Evolutionary conservation across 2,797 vertebrate species (phyloP).

Genomic region (Eulemur rubriventer): DNA sequence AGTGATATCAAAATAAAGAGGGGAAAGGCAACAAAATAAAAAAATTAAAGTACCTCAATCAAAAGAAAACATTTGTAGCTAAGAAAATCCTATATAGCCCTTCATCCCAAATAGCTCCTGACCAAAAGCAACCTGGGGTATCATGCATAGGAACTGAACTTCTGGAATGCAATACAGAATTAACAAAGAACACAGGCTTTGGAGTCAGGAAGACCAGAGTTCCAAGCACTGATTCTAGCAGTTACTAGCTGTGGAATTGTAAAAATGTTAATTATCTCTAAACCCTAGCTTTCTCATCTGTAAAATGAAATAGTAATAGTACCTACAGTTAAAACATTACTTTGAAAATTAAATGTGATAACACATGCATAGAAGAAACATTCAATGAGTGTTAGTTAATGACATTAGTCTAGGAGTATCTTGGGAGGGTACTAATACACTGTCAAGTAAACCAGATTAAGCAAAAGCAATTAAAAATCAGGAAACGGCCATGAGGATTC

Average conservation of each 20-base stretch:
- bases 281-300: conserved; percentile 36
- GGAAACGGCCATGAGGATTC: conserved; percentile 5
- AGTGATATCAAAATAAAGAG: not conserved
- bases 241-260: not conserved
- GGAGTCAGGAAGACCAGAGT: not conserved
- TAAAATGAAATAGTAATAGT: conserved; percentile 47
- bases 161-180: not conserved
- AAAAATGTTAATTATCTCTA: conserved; percentile 35
- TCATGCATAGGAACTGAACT: not conserved
- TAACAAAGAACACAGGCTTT: not conserved
- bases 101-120: conserved; percentile 16
- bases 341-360: conserved; percentile 48
- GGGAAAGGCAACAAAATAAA: not conserved
- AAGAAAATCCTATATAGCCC: not conserved
- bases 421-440: not conserved
- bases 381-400: not conserved
- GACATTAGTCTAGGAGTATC: not conserved
- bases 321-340: conserved; percentile 36
- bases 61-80: not conserved
- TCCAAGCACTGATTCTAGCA: conserved; percentile 15
- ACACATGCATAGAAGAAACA: conserved; percentile 47
- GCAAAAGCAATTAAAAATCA: conserved; percentile 21
- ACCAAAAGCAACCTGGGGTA: not conserved
- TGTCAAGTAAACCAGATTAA: conserved; percentile 31
- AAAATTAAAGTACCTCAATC: not conserved